Evolutionary conservation across 2,888 invertebrate genomes (phyloP), one percentile per base, ranked within the genome.

Genomic region (Parasteatoda lunata): DNA sequence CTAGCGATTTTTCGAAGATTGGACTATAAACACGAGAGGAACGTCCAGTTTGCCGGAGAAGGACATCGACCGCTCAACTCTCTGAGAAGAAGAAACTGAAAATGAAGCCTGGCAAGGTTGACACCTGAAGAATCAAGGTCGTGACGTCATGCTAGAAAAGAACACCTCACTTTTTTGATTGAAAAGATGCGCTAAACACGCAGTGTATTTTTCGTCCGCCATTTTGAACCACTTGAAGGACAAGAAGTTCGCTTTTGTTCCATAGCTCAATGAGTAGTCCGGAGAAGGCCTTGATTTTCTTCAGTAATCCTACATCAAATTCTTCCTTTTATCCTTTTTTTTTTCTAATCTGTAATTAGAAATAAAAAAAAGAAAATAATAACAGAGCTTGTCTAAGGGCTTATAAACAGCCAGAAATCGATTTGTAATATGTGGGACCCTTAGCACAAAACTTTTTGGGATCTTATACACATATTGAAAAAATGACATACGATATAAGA

Each of bases 41-140:
- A 13, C 59, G 59, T 59, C 59, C 59, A 59, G 59, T 59, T 59
- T 59, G 59, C 7, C 59, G 4, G 59, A 59, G 8, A 59, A 59
- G 59, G 5, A 59, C 59, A 59, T 59, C 59, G 59, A 59, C 59
- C 59, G 59, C 59, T 59, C 13, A 59, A 59, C 59, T 7, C 59
- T 13, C 4, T n/a, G 59, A 9, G 13, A 7, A 59, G 59, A 59
- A 59, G 59, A 59, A 59, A 59, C 59, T 59, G 59, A 59, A 59
- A 59, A 59, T 59, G 59, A 59, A 59, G 59, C 59, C n/a, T 7
- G 59, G 59, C 59, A 59, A 59, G 59, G 59, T 59, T 59, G 59
- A 11, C 59, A 11, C 59, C 8, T 11, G 59, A 59, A 7, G 59
- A 59, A 59, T 59, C 59, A 59, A 59, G 59, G 59, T 59, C 59